Evolutionary conservation across 2,797 vertebrate species (phyloP), one percentile per base, ranked within the genome.

Genomic region (Propithecus perrieri): DNA sequence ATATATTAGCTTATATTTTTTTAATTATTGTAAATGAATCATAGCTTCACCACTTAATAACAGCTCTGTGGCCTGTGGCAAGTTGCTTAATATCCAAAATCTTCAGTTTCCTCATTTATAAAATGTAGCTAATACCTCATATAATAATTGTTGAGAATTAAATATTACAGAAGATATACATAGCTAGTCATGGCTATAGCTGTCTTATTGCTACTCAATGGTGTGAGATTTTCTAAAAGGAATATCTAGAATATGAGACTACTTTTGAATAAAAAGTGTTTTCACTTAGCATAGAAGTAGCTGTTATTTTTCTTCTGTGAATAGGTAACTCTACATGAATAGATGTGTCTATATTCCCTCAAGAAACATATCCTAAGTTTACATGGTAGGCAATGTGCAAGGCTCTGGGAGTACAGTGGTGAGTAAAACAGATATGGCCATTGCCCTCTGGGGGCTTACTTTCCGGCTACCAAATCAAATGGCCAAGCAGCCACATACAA

Each of bases 291-390:
- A 83, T 48, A 5, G 5, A 95, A 53, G 28, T 53, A 93, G 43
- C 26, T 80, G 33, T 20, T 81, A 63, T 71, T 92, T 92, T 92
- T 87, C 59, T 92, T 92, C 85, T 78, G 35, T 96, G 75, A 89
- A 71, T 2, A 69, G 59, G 33, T 76, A 81, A 97, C 46, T 80
- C 57, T 85, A 79, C n/a, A 50, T 24, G 20, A 89, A 72, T 89
- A 74, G 95, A 88, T 61, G 20, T 83, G 5, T 81, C 59, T 63
- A 59, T 4, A 78, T 46, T 90, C 59, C 48, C 55, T 92, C 30
- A 92, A 90, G 30, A 88, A 92, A 81, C 20, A 71, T 79, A 71
- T 26, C 5, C 14, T 38, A 50, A 63, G n/a, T 83, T 41, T 74
- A 41, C 1, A 75, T 10, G 11, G 33, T 48, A 55, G 61, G 63